A percentile compares a stretch with the other conserved stretches of the same genome.
Conservation (phyloP, 2,888 invertebrate species). For the Platerodrilus igneus region DNA sequence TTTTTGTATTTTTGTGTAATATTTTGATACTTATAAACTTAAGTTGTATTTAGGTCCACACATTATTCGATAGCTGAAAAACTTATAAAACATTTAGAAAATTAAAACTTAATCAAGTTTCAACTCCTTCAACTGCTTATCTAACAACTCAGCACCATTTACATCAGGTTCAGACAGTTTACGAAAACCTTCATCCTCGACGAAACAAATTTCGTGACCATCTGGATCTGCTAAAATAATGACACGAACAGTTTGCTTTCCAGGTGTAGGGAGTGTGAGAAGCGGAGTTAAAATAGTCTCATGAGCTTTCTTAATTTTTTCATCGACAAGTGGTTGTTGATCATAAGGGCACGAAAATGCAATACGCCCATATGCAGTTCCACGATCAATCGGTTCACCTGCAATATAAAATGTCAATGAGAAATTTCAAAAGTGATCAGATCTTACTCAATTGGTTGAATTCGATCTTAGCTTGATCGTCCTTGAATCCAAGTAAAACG, state of each 20-base stretch:
- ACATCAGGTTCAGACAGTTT: conserved; percentile 84
- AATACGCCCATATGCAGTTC: conserved; percentile 89
- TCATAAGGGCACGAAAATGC: conserved; percentile 85
- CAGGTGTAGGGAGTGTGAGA: conserved; percentile 92
- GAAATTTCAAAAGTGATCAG: neutral
- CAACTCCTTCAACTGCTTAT: too few relatives aligned
- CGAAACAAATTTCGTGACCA: conserved; percentile 97
- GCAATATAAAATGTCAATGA: conserved; percentile 16
- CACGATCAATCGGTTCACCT: conserved; percentile 70
- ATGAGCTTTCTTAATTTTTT: conserved; percentile 63
- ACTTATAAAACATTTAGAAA: too few relatives aligned
- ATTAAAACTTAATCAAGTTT: conserved; percentile 63
- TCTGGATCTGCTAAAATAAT: conserved; percentile 96
- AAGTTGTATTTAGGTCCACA: too few relatives aligned
- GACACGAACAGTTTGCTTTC: conserved; percentile 93
- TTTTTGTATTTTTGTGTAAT: too few relatives aligned
- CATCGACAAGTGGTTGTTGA: conserved; percentile 72
- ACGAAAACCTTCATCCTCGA: conserved; percentile 91
- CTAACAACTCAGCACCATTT: conserved; percentile 71
- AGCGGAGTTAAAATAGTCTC: conserved; percentile 82
- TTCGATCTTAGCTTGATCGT: conserved; percentile 72
- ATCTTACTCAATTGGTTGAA: conserved; percentile 62
- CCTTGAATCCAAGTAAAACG: conserved; percentile 64
- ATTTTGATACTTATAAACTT: too few relatives aligned
- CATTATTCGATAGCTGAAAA: too few relatives aligned